A percentile compares a stretch with the other conserved stretches of the same genome.
phyloP scores from a whole-genome alignment of 2,888 invertebrate species.

The Neelides folsomi region DNA sequence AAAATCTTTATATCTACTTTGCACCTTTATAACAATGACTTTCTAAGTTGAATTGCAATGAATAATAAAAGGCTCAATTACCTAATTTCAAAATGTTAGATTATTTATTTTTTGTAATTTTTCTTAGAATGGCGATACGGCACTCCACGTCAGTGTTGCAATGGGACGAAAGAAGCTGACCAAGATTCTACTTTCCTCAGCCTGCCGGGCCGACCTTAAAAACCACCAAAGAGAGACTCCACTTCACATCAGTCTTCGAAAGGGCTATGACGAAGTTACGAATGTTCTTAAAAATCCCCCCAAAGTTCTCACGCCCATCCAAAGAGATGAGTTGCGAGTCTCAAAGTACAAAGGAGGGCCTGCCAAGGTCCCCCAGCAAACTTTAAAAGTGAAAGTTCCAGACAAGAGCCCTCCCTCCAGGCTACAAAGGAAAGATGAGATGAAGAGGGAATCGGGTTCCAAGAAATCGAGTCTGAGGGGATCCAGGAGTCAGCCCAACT shows the following conservation, averaged over 20 bases:
- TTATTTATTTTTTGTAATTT: constrained; percentile 30
- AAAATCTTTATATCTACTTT: constrained; percentile 6
- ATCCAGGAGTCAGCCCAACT: constrained; percentile 14
- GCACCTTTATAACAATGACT: neutral
- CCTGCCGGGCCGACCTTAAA: constrained; percentile 54
- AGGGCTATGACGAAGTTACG: constrained; percentile 57
- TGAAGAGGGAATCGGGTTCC: too few relatives aligned
- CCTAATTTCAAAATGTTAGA: neutral
- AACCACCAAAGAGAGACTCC: constrained; percentile 85
- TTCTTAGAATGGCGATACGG: constrained; percentile 73
- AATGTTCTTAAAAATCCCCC: constrained; percentile 24
- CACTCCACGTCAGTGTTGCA: constrained; percentile 83
- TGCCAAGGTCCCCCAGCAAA: neutral
- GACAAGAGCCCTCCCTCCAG: neutral
- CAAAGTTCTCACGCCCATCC: constrained; percentile 21
- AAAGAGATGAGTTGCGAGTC: constrained; percentile 28
- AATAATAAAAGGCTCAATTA: neutral
- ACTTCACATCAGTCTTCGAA: constrained; percentile 73
- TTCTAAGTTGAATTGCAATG: constrained; percentile 3
- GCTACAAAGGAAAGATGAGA: too few relatives aligned
- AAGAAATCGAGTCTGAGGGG: too few relatives aligned
- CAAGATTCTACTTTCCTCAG: constrained; percentile 73
- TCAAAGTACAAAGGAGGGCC: constrained; percentile 5
- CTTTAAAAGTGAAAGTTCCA: neutral
- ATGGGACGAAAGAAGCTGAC: constrained; percentile 86